Evolutionary conservation across 37 sponge, comb jelly and placozoan species (phyloP).

Genomic region (Diacarnus erythraeanus): DNA sequence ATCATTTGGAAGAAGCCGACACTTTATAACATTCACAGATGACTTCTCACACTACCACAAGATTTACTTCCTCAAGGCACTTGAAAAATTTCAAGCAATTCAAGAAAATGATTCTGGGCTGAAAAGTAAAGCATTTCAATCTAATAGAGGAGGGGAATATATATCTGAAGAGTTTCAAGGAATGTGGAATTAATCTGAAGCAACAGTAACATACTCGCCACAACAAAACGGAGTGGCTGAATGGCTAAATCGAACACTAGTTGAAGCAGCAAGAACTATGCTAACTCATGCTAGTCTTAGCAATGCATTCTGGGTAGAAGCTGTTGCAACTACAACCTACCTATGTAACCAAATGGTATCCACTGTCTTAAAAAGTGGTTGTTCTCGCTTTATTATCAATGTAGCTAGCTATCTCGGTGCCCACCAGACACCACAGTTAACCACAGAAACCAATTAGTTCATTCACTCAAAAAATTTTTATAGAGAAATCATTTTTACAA

Average conservation of each 20-base stretch:
- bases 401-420: no score
- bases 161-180: slow-evolving; percentile 43
- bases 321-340: slow-evolving; percentile 49
- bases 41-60: slow-evolving; percentile 48
- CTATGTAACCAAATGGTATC: slow-evolving; percentile 33
- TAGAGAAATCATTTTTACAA: no score
- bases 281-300: slow-evolving; percentile 46
- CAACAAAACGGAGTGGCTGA: slow-evolving; percentile 53
- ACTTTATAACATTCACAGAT: slow-evolving; percentile 61
- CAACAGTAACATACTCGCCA: slow-evolving; percentile 41
- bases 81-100: slow-evolving; percentile 56
- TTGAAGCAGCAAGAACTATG: slow-evolving; percentile 53
- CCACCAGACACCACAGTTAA: no score
- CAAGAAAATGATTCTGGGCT: slow-evolving; percentile 34
- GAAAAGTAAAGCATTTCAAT: slow-evolving; percentile 18
- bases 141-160: slow-evolving; percentile 57
- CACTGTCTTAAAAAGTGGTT: not conserved
- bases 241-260: slow-evolving; percentile 54
- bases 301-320: slow-evolving; percentile 58
- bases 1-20: slow-evolving; percentile 52
- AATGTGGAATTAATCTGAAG: slow-evolving; percentile 26
- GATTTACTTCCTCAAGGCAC: slow-evolving; percentile 46
- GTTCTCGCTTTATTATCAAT: no score
- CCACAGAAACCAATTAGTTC: no score
- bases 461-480: no score